Evolutionary conservation across 2,113 vertebrate genomes (phyloP).

Genomic region (Cyprinodon brontotheroides): DNA sequence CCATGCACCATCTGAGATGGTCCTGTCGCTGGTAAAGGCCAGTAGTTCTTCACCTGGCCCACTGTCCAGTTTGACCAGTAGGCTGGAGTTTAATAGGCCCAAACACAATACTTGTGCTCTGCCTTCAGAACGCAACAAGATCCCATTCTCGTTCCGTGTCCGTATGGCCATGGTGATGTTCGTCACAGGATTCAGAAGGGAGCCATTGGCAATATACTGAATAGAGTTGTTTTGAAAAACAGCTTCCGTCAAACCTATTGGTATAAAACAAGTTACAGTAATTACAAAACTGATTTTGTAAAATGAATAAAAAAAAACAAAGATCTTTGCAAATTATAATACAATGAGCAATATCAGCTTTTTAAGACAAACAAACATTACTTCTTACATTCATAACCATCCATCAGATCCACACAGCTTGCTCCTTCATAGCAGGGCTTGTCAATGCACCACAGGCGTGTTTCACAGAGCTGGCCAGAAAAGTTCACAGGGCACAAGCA

Average conservation of each 20-base stretch:
- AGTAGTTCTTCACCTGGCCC: conserved; percentile 77
- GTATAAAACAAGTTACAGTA: conserved; percentile 3
- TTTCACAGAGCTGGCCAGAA: conserved; percentile 86
- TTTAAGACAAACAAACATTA: conserved; percentile 14
- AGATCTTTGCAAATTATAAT: neutral
- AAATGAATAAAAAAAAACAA: neutral
- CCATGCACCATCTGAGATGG: conserved; percentile 87
- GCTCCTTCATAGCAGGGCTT: conserved; percentile 82
- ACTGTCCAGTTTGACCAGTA: conserved; percentile 80
- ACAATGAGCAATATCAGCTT: neutral
- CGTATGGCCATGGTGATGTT: conserved; percentile 83
- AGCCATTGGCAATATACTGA: conserved; percentile 79
- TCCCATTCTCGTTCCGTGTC: conserved; percentile 84
- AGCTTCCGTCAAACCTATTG: conserved; percentile 86
- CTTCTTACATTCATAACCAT: conserved; percentile 93
- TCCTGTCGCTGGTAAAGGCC: conserved; percentile 72
- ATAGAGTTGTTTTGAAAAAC: conserved; percentile 81
- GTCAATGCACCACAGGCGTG: conserved; percentile 88
- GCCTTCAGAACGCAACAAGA: conserved; percentile 78
- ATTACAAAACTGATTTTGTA: neutral
- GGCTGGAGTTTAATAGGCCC: conserved; percentile 83
- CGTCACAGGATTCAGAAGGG: conserved; percentile 73
- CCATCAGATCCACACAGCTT: conserved; percentile 83
- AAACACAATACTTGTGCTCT: conserved; percentile 80
- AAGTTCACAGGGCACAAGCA: conserved; percentile 87